Base-by-base conservation (phyloP, 92 coral and sea anemone species). In the Meandrina meandrites region DNA sequence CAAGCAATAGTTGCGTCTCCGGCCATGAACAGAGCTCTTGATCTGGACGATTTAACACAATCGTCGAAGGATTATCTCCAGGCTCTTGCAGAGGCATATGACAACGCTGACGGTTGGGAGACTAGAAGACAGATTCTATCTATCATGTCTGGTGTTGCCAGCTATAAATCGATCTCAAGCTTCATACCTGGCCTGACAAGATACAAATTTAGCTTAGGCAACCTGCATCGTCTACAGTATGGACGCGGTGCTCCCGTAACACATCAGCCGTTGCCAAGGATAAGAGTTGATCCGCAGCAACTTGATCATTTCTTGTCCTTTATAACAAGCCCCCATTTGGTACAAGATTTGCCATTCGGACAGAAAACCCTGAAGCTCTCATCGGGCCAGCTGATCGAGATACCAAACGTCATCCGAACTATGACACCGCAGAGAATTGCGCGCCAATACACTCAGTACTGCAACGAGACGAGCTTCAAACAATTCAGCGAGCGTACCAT, bases 51-150 rank as follows among this genome's bases (percentile, higher is more conserved):
- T 62, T 58, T 89, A 16, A 16, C 84, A 13, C 30, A 76, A 47
- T 47, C 88, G 12, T 76, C 84, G 21, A 82, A 78, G 74, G 28
- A 31, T 37, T 89, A 83, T 68, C 83, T 82, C 11, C 77, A 82
- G 91, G 91, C 83, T 58, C 30, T 81, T 64, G 83, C 91, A 0
- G 91, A 83, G 88, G 88, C 91, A 76, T 84, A 89, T 50, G 58
- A 66, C 68, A 77, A 84, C 67, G 88, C 88, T 21, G 84, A 67
- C 5, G 84, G 88, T 51, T 89, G 91, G 87, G 83, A 86, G 16
- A 86, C 83, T 0, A 78, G 76, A 57, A 36, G 88, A 72, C 82
- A 85, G 31, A 77, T 75, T 36, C 27, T 81, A 30, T 88, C 91
- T 5, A 75, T 75, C 73, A 88, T 82, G 91, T 75, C 84, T 1